Conservation (phyloP, 2,797 vertebrate species). For the Acridotheres tristis region DNA sequence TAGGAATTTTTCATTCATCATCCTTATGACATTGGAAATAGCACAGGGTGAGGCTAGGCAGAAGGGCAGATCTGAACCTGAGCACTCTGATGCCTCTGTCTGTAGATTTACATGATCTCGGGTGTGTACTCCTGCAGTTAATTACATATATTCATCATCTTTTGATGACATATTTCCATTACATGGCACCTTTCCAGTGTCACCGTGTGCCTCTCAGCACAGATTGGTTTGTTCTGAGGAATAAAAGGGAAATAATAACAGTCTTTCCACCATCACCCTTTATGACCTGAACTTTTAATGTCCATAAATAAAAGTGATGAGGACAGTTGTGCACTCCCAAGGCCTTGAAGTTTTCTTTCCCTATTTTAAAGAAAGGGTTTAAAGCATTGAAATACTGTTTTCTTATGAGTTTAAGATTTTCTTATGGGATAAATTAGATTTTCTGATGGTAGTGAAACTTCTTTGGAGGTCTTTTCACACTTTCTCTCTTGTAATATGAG, state of each 20-base stretch:
- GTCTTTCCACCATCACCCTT: not conserved
- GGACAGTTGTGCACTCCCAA: not conserved
- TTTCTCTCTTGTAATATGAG: not conserved
- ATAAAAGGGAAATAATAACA: not conserved
- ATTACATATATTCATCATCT: constrained; percentile 45
- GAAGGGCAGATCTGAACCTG: not conserved
- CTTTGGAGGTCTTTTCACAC: not conserved
- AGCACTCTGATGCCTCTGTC: not conserved
- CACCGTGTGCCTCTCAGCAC: not conserved
- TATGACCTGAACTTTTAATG: not conserved
- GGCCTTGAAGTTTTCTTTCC: not conserved
- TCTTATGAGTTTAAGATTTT: not conserved
- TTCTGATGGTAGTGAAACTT: not conserved
- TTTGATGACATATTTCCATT: constrained; percentile 28
- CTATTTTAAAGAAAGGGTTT: not conserved
- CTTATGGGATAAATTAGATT: not conserved
- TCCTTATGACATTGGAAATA: not conserved
- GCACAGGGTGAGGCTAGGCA: not conserved
- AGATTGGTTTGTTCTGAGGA: constrained; percentile 19
- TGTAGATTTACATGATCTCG: not conserved
- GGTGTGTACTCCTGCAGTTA: not conserved
- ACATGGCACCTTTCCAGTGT: not conserved
- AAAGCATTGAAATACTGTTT: not conserved
- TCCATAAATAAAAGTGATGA: constrained; percentile 3
- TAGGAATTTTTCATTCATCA: not conserved